phyloP scores from a whole-genome alignment of 2,888 invertebrate species.

The Cataglyphis rosenhaueri region DNA sequence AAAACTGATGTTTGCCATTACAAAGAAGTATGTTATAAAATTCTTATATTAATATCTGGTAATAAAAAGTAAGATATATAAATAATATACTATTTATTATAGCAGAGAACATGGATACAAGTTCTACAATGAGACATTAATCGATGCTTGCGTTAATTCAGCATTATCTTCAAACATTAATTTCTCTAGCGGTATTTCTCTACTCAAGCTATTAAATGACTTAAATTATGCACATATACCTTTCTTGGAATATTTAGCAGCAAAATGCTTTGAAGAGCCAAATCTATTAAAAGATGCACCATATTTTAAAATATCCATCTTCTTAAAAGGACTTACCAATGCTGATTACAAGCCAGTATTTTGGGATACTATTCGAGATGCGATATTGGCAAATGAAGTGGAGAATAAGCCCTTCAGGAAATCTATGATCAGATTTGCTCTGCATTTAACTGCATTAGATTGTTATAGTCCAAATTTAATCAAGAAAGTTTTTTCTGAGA shows the following conservation, averaged over 20 bases:
- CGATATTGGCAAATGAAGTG: constrained; percentile 83
- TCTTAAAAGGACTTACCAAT: constrained; percentile 87
- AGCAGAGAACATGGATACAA: constrained; percentile 19
- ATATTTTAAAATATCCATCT: constrained; percentile 83
- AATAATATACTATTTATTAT: constrained; percentile 7
- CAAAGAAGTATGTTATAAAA: constrained; percentile 8
- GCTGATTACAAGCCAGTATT: constrained; percentile 88
- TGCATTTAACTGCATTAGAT: constrained; percentile 88
- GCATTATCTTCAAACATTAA: constrained; percentile 83
- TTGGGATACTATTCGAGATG: constrained; percentile 86
- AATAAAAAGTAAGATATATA: background rate
- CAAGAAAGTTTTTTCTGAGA: constrained; percentile 85
- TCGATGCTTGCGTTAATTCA: constrained; percentile 86
- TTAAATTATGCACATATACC: constrained; percentile 87
- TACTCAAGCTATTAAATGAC: constrained; percentile 73
- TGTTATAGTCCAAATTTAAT: constrained; percentile 87
- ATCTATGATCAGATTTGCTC: constrained; percentile 85
- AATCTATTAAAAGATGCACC: constrained; percentile 83
- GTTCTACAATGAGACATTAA: constrained; percentile 57
- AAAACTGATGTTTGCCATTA: background rate
- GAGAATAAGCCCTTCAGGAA: constrained; percentile 70
- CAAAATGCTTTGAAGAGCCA: constrained; percentile 85
- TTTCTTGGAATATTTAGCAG: constrained; percentile 88
- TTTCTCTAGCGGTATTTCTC: constrained; percentile 86
- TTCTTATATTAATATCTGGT: background rate